These are phyloP conservation scores for Anguilla rostrata DNA, from an alignment of 2,113 vertebrate genomes.

Conservation along the genomic window DNA sequence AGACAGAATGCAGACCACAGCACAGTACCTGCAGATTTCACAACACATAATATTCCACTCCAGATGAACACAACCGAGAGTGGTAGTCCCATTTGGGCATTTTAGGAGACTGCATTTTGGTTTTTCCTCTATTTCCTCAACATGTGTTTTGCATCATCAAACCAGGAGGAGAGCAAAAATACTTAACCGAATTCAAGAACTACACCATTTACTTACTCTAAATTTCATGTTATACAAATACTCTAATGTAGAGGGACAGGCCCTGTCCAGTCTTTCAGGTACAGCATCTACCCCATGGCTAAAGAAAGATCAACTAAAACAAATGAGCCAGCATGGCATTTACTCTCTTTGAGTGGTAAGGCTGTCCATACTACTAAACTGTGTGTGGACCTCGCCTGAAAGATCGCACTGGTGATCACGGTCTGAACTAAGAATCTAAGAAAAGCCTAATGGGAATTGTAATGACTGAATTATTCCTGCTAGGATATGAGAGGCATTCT, in stretches of 20 bases:
- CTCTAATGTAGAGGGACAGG: not conserved
- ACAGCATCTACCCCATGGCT: not conserved
- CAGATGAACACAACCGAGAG: not conserved
- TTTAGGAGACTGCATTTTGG: constrained; percentile 46
- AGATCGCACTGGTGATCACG: not conserved
- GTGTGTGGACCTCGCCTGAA: not conserved
- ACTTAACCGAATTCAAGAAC: not conserved
- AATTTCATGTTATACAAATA: constrained; percentile 10
- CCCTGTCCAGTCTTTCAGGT: not conserved
- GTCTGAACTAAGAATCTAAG: not conserved
- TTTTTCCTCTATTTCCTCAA: constrained; percentile 60
- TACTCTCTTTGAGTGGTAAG: not conserved
- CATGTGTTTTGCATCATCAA: constrained; percentile 61
- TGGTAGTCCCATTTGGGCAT: constrained; percentile 23
- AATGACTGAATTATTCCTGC: not conserved
- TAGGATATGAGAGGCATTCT: not conserved
- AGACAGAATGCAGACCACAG: not conserved
- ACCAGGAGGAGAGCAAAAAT: constrained; percentile 39
- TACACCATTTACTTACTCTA: not conserved
- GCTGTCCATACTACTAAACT: not conserved
- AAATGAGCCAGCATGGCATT: not conserved
- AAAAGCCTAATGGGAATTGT: not conserved
- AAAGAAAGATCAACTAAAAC: not conserved
- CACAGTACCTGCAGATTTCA: not conserved
- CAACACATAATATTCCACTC: not conserved